These are phyloP conservation scores for Crocidura indochinensis DNA, from an alignment of 2,797 vertebrate species.

Conservation along the genomic window DNA sequence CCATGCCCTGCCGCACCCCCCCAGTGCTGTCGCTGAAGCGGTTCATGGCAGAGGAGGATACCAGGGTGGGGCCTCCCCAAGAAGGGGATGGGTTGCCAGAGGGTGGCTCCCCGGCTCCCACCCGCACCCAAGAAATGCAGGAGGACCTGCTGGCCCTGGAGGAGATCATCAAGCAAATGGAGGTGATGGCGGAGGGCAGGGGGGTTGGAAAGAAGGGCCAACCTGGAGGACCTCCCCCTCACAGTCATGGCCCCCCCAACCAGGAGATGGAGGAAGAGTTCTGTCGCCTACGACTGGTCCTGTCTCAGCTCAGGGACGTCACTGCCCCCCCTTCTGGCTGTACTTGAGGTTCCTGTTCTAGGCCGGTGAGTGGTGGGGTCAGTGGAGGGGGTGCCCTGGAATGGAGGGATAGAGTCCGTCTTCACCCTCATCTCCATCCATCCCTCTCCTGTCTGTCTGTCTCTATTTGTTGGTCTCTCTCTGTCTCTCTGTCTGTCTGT, in stretches of 20 bases:
- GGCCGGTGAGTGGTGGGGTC: slow-evolving; percentile 63
- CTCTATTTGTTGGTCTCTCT: not conserved
- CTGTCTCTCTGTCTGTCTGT: not conserved
- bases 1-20: not conserved
- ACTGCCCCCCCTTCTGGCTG: slow-evolving; percentile 79
- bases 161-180: slow-evolving; percentile 91
- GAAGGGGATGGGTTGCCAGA: slow-evolving; percentile 67
- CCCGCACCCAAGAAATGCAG: slow-evolving; percentile 89
- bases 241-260: not conserved
- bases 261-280: slow-evolving; percentile 87
- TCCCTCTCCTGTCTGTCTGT: no score
- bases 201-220: no score
- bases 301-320: slow-evolving; percentile 82
- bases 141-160: slow-evolving; percentile 90
- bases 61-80: slow-evolving; percentile 43
- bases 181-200: slow-evolving; percentile 85
- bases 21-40: slow-evolving; percentile 91
- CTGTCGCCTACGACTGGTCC: slow-evolving; percentile 83
- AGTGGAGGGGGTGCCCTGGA: not conserved
- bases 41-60: slow-evolving; percentile 87
- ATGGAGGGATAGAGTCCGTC: no score
- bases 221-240: slow-evolving; percentile 43
- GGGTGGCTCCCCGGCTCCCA: slow-evolving; percentile 83
- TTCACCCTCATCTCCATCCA: not conserved
- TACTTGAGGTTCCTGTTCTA: slow-evolving; percentile 78